Conservation (phyloP, 2,797 vertebrate genomes). For the Alauda arvensis region DNA sequence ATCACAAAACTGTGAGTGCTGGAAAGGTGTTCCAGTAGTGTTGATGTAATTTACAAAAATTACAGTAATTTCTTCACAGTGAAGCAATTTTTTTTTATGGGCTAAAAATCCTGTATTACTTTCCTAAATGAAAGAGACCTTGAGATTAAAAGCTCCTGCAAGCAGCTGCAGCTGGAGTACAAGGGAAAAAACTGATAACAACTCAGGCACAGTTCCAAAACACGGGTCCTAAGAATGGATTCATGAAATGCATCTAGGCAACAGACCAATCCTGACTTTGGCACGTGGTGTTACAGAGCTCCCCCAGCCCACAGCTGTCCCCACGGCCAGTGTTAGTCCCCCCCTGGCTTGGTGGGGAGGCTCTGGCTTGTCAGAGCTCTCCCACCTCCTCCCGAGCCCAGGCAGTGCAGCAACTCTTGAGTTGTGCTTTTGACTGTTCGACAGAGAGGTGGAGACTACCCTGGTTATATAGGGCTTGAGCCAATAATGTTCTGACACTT, state of each 20-base stretch:
- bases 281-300: neutral
- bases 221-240: neutral
- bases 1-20: neutral
- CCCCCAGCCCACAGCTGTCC: neutral
- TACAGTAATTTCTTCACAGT: neutral
- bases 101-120: neutral
- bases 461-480: neutral
- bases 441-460: neutral
- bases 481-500: neutral
- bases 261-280: too few species aligned
- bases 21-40: neutral
- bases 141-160: neutral
- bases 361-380: neutral
- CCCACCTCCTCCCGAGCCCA: neutral
- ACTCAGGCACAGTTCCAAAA: neutral
- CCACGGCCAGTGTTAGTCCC: neutral
- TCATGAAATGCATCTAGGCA: neutral
- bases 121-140: neutral
- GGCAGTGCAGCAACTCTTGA: neutral
- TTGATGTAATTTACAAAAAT: neutral
- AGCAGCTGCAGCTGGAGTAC: neutral
- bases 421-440: neutral
- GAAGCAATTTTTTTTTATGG: neutral
- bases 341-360: neutral
- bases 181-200: neutral